Conservation (phyloP, 2,888 invertebrate genomes). For the Epsilonema sp. region DNA sequence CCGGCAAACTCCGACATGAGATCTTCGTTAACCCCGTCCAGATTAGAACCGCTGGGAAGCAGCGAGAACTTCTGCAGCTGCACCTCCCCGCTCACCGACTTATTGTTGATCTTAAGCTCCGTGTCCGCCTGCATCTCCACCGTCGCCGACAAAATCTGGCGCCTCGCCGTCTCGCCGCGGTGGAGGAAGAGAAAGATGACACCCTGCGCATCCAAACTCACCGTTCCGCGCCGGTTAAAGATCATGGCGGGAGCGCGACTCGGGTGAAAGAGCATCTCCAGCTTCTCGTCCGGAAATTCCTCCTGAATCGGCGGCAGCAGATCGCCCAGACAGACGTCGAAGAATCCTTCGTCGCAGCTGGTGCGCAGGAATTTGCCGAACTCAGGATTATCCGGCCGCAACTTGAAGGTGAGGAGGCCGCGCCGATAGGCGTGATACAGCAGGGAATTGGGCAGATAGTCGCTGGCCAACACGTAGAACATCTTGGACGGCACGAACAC, state of each 20-base stretch:
- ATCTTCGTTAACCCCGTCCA: not conserved
- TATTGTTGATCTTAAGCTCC: not conserved
- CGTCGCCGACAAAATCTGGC: not conserved
- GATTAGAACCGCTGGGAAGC: not conserved
- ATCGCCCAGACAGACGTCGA: not conserved
- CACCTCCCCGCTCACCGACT: not conserved
- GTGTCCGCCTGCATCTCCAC: not conserved
- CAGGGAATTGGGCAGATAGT: slow-evolving; percentile 1
- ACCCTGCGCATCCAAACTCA: not conserved
- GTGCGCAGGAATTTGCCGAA: not conserved
- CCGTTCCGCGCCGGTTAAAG: not conserved
- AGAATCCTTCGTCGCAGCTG: not conserved
- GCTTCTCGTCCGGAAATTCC: not conserved
- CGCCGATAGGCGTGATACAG: slow-evolving; percentile 1
- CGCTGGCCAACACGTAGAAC: not conserved
- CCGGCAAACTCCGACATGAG: not conserved
- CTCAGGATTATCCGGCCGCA: not conserved
- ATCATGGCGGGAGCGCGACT: not conserved
- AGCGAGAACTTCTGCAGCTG: not conserved
- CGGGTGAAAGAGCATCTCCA: not conserved
- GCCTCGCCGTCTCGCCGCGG: not conserved
- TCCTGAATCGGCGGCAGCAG: not conserved
- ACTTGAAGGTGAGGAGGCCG: not conserved
- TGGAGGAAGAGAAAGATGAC: not conserved
- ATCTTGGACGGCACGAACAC: not conserved